Evolutionary conservation across 1,140 invertebrate genomes (phyloP), one percentile per base, ranked within the genome.

Genomic region (Argopecten irradians): DNA sequence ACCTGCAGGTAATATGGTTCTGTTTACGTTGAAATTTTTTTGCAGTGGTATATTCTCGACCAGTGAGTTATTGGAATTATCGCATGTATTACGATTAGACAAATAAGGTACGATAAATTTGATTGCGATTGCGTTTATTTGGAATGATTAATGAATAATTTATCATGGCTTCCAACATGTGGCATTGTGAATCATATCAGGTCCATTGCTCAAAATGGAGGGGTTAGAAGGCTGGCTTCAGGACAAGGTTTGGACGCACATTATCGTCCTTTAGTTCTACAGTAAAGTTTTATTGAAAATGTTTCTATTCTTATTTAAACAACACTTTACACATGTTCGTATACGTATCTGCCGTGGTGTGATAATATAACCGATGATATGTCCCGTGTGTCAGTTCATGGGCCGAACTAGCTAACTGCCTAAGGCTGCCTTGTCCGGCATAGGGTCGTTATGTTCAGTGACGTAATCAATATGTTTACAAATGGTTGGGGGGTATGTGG

Each of bases 1-100:
- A 71, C 55, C 55, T 71, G 55, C 55, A 71, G 55, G 55, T 71
- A 71, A 71, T n/a, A n/a, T 71, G 55, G 55, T 71, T 71, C 55
- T 71, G 55, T 71, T 71, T 71, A 71, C 55, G 55, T 71, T 28
- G n/a, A 71, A 11, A 7, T 28, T 71, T 71, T 71, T 71, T 71
- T 71, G 55, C 55, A 71, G 5, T 71, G 28, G n/a, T 16, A 28
- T 71, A 71, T 71, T 71, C 55, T 28, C 55, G n/a, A 71, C 28
- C 28, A n/a, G 55, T 7, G 28, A 71, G 55, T 22, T n/a, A 71
- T 71, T 28, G n/a, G n/a, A 28, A 71, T 71, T 28, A 71, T 71
- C 5, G 8, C 8, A 71, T 28, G 55, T 71, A 28, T 22, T 28
- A 16, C n/a, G 55, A 71, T 28, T 28, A 71, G 55, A 71, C 28